A percentile compares a stretch with the other conserved stretches of the same genome.
Conservation (phyloP, 2,113 vertebrate genomes). For the Camelus bactrianus region DNA sequence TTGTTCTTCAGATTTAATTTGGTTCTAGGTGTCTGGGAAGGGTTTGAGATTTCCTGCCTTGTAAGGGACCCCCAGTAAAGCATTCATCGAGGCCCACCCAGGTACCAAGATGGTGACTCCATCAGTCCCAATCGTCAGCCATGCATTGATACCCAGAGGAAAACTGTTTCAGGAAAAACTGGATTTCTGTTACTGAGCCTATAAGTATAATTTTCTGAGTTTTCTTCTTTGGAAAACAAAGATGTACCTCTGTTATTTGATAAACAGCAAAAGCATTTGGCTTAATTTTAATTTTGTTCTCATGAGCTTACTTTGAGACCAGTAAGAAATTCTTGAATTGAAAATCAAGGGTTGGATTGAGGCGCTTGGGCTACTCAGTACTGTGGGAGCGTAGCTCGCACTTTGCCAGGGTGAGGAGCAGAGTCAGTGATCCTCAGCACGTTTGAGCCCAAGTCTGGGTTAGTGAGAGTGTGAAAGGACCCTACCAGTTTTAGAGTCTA, state of each 20-base stretch:
- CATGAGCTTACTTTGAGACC: constrained; percentile 58
- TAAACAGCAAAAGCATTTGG: constrained; percentile 69
- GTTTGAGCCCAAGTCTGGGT: too few species aligned
- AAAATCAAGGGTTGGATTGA: not conserved
- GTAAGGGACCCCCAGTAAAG: not conserved
- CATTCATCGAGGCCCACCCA: not conserved
- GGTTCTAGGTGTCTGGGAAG: not conserved
- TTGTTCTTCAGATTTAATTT: not conserved
- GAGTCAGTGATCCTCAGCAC: not conserved
- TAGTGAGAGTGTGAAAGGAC: not conserved
- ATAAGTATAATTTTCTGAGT: constrained; percentile 50
- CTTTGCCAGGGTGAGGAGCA: not conserved
- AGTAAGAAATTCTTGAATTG: not conserved
- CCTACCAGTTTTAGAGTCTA: too few species aligned
- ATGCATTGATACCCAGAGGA: not conserved
- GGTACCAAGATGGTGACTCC: not conserved
- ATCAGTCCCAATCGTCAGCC: not conserved
- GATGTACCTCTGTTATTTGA: constrained; percentile 26
- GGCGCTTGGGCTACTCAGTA: not conserved
- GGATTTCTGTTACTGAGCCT: constrained; percentile 49
- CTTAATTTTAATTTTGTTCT: constrained; percentile 69
- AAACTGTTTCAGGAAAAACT: not conserved
- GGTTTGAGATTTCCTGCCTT: not conserved
- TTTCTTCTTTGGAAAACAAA: constrained; percentile 72
- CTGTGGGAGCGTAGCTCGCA: not conserved